Conservation (phyloP, 2,113 vertebrate genomes). For the Ailurus styani region DNA sequence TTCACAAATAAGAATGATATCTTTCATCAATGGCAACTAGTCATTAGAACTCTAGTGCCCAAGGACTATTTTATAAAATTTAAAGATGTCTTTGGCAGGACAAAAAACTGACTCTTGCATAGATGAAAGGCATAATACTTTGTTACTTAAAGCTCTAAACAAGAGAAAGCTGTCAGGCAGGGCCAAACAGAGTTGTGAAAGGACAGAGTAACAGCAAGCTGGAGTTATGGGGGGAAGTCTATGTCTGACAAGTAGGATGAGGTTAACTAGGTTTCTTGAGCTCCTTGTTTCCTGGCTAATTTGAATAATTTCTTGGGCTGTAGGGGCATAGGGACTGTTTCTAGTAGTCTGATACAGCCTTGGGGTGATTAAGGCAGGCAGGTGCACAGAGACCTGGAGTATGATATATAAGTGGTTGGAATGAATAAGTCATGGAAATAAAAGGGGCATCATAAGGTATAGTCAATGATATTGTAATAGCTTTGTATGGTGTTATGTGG, state of each 20-base stretch:
- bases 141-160: not conserved
- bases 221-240: accelerated
- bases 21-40: not conserved
- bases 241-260: not conserved
- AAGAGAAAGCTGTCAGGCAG: not conserved
- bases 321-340: not conserved
- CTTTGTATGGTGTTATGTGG: not conserved
- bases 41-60: not conserved
- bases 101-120: not conserved
- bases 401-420: not conserved
- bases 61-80: not conserved
- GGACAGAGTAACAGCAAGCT: not conserved
- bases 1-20: not conserved
- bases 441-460: not conserved
- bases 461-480: not conserved
- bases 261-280: not conserved
- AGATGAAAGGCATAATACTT: not conserved
- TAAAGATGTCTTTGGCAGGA: not conserved
- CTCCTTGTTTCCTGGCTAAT: not conserved
- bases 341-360: not conserved
- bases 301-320: not conserved
- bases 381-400: not conserved
- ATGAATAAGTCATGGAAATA: not conserved
- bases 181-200: not conserved
- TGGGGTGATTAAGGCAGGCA: not conserved